These are phyloP conservation scores for Helicolenus hilgendorfi DNA, from an alignment of 2,797 vertebrate species.

Conservation along the genomic window DNA sequence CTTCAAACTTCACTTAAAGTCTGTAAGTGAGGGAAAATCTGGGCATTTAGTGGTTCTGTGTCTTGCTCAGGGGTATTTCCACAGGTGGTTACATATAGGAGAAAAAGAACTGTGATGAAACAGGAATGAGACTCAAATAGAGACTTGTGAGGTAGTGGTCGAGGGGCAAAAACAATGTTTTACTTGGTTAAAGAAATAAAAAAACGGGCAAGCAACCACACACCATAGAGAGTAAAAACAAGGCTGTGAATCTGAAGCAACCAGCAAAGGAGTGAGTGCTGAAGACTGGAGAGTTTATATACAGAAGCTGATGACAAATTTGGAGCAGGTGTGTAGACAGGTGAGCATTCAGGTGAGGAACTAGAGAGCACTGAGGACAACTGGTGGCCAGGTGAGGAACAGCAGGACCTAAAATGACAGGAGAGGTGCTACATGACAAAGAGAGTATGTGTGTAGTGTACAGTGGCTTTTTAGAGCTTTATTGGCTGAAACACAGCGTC, in stretches of 20 bases:
- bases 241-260: background rate
- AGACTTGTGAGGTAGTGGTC: background rate
- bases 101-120: too few species aligned
- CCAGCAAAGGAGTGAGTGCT: background rate
- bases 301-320: background rate
- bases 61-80: background rate
- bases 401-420: background rate
- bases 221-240: background rate
- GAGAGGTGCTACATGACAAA: background rate
- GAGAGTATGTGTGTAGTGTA: too few species aligned
- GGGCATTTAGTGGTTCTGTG: background rate
- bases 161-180: background rate
- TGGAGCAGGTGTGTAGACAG: background rate
- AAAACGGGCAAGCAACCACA: background rate
- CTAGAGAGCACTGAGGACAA: background rate
- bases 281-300: background rate
- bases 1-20: background rate
- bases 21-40: background rate
- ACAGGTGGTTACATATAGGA: background rate
- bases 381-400: constrained; percentile 23
- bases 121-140: background rate
- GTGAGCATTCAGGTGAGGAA: background rate
- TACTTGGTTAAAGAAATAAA: background rate
- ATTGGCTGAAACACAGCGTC: too few species aligned
- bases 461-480: fast-evolving